Conservation (phyloP, 2,888 invertebrate genomes). For the Plagodis dolabraria region DNA sequence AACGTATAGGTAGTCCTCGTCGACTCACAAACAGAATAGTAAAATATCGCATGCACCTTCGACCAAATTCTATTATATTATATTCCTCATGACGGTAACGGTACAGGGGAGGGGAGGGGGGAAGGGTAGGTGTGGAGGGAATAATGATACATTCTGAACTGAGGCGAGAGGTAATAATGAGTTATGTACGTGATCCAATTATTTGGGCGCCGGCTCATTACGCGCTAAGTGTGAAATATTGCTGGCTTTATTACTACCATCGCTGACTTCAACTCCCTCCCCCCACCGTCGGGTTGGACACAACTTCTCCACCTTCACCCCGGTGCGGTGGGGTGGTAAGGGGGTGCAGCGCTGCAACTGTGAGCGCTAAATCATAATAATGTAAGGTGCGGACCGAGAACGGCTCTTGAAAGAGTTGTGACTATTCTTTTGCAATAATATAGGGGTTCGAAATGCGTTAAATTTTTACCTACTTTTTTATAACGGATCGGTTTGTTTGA, state of each 20-base stretch:
- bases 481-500: too few species aligned
- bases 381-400: conserved; percentile 68
- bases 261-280: conserved; percentile 58
- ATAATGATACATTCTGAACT: conserved; percentile 82
- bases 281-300: conserved; percentile 15
- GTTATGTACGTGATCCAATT: conserved; percentile 86
- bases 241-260: conserved; percentile 81
- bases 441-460: conserved; percentile 34
- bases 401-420: conserved; percentile 43
- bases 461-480: conserved; percentile 8
- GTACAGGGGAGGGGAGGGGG: conserved; percentile 30
- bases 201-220: conserved; percentile 85
- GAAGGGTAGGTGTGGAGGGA: conserved; percentile 36
- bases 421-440: conserved; percentile 32
- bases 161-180: conserved; percentile 85
- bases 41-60: conserved; percentile 47
- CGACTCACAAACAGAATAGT: conserved; percentile 33
- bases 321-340: conserved; percentile 32
- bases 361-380: conserved; percentile 80
- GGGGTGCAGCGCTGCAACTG: conserved; percentile 75
- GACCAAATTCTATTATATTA: conserved; percentile 54
- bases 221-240: conserved; percentile 85
- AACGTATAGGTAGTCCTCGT: background rate
- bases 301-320: conserved; percentile 1
- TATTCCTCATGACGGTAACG: conserved; percentile 33